Conservation (phyloP, 2,797 vertebrate genomes). For the Xenops minutus region DNA sequence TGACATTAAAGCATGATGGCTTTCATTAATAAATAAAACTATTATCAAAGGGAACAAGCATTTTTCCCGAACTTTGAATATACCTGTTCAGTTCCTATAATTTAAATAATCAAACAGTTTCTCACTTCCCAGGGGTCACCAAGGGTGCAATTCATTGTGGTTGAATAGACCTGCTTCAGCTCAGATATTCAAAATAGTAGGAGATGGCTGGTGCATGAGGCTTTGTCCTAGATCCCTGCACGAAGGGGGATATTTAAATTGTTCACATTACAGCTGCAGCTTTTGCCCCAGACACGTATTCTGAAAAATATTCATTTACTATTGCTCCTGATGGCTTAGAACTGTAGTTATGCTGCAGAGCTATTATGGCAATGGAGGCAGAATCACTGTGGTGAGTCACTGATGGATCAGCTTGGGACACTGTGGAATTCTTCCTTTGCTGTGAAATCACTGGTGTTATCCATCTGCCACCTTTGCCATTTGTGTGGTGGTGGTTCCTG, state of each 20-base stretch:
- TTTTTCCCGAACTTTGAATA: background rate
- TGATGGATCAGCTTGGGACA: background rate
- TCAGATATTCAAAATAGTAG: background rate
- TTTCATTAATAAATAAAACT: slow-evolving; percentile 48
- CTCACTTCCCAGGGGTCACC: background rate
- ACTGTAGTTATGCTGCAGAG: background rate
- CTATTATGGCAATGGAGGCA: background rate
- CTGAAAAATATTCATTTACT: background rate
- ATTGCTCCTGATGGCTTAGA: background rate
- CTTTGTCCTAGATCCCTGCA: background rate
- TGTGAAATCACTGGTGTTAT: background rate
- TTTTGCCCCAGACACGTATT: background rate
- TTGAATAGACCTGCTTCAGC: background rate
- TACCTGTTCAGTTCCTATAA: background rate
- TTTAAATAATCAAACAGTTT: background rate
- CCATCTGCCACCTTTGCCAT: background rate
- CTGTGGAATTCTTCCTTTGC: background rate
- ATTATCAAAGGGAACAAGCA: background rate
- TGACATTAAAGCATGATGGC: background rate
- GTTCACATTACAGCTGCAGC: background rate
- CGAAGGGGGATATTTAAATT: background rate
- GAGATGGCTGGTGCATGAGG: background rate
- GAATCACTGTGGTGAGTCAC: background rate
- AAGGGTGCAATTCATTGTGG: background rate
- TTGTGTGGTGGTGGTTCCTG: background rate